Evolutionary conservation across 2,888 invertebrate genomes (phyloP).

Genomic region (Conistra vaccinii): DNA sequence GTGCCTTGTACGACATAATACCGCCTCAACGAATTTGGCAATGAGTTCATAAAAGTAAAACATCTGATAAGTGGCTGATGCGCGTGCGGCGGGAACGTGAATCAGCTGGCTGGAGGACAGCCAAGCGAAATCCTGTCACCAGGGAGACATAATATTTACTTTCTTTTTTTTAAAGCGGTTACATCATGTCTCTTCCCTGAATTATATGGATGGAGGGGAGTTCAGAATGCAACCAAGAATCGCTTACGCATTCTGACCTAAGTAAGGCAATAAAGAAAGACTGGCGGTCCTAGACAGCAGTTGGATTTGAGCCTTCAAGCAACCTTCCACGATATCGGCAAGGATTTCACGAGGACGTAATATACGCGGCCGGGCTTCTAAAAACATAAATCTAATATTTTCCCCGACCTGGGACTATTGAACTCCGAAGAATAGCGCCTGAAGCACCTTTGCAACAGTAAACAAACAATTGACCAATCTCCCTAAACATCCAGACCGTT

Average conservation of each 20-base stretch:
- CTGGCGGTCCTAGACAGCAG: not conserved
- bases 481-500: slow-evolving; percentile 1
- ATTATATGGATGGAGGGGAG: not conserved
- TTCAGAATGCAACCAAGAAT: not conserved
- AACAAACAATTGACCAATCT: not conserved
- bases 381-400: not conserved
- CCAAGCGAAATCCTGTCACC: slow-evolving; percentile 60
- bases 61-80: slow-evolving; percentile 57
- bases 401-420: not conserved
- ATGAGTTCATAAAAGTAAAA: slow-evolving; percentile 58
- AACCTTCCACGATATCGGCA: not conserved
- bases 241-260: not conserved
- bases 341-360: not conserved
- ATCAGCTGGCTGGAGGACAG: slow-evolving; percentile 60
- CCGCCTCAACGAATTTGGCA: slow-evolving; percentile 64
- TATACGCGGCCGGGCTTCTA: not conserved
- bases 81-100: slow-evolving; percentile 44
- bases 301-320: not conserved
- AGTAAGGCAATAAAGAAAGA: not conserved
- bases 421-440: not conserved
- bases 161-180: slow-evolving; percentile 10
- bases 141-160: slow-evolving; percentile 35
- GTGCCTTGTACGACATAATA: slow-evolving; percentile 40
- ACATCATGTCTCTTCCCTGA: not conserved
- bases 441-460: not conserved